A percentile compares a stretch with the other conserved stretches of the same genome.
phyloP scores from a whole-genome alignment of 2,113 vertebrate species.

The Engraulis encrasicolus region DNA sequence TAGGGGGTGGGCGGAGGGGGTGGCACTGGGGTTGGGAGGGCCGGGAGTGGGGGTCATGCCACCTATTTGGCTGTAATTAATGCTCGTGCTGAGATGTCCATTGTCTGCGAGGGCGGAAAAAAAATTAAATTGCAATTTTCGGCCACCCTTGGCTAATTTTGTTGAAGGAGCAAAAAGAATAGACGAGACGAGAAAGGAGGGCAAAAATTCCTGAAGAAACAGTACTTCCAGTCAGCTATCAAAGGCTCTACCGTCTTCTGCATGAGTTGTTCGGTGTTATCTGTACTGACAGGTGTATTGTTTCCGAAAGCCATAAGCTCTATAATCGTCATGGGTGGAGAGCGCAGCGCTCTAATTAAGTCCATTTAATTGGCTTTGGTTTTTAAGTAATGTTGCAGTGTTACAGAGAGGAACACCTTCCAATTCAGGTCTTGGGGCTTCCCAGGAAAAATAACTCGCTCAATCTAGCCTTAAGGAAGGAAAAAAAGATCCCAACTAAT shows the following conservation, averaged over 20 bases:
- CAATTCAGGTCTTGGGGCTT: slow-evolving; percentile 86
- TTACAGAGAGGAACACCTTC: slow-evolving; percentile 91
- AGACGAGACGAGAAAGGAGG: slow-evolving; percentile 75
- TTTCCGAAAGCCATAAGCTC: slow-evolving; percentile 96
- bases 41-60: slow-evolving; percentile 54
- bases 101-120: slow-evolving; percentile 73
- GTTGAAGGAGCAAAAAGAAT: slow-evolving; percentile 68
- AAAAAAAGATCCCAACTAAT: slow-evolving; percentile 93
- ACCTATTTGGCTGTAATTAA: slow-evolving; percentile 82
- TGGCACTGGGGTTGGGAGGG: slow-evolving; percentile 25
- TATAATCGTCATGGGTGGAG: slow-evolving; percentile 93
- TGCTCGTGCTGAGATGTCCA: slow-evolving; percentile 76
- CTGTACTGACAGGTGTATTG: slow-evolving; percentile 97
- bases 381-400: slow-evolving; percentile 93
- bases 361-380: slow-evolving; percentile 97
- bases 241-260: slow-evolving; percentile 87
- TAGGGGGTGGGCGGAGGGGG: slow-evolving; percentile 45
- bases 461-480: slow-evolving; percentile 96
- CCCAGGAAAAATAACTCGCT: slow-evolving; percentile 91
- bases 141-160: slow-evolving; percentile 83
- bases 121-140: slow-evolving; percentile 74
- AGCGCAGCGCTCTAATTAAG: slow-evolving; percentile 93
- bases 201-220: slow-evolving; percentile 78
- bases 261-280: slow-evolving; percentile 91
- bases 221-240: slow-evolving; percentile 86